Percentiles rank a stretch among this genome's conserved stretches.
Conservation (phyloP, 2,888 invertebrate species). For the Ennomos quercinarius region DNA sequence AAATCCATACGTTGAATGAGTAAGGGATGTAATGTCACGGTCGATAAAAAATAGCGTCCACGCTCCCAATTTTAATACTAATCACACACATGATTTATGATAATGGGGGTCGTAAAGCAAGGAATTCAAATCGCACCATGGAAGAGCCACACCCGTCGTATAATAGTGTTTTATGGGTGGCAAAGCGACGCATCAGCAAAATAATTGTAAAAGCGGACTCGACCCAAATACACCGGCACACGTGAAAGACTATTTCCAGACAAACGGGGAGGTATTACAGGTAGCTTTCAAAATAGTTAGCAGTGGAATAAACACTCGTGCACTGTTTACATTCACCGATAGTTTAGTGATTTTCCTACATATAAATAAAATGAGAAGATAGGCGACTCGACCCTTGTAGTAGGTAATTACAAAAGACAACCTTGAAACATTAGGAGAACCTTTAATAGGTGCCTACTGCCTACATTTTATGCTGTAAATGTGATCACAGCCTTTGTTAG, state of each 20-base stretch:
- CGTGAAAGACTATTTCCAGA: constrained; percentile 75
- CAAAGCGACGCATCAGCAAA: constrained; percentile 68
- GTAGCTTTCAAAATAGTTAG: constrained; percentile 69
- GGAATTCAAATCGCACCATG: constrained; percentile 34
- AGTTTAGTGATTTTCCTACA: constrained; percentile 3
- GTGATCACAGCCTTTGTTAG: constrained; percentile 5
- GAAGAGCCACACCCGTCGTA: constrained; percentile 47
- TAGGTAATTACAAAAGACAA: no score
- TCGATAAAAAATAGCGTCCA: constrained; percentile 9
- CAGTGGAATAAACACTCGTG: constrained; percentile 41
- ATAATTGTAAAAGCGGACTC: constrained; percentile 76
- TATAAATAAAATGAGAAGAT: neutral
- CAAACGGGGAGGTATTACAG: constrained; percentile 67
- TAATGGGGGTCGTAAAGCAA: constrained; percentile 27
- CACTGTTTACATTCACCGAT: constrained; percentile 31
- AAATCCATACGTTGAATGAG: constrained; percentile 4
- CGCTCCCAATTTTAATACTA: constrained; percentile 13
- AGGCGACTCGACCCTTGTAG: no score
- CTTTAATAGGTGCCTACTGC: no score
- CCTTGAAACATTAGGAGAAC: no score
- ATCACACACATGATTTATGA: constrained; percentile 26
- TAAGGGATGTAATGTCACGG: constrained; percentile 18
- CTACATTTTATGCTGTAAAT: no score
- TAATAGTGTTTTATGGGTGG: constrained; percentile 53
- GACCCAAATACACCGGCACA: constrained; percentile 74